phyloP scores from a whole-genome alignment of 2,113 vertebrate genomes.

The Conger conger region DNA sequence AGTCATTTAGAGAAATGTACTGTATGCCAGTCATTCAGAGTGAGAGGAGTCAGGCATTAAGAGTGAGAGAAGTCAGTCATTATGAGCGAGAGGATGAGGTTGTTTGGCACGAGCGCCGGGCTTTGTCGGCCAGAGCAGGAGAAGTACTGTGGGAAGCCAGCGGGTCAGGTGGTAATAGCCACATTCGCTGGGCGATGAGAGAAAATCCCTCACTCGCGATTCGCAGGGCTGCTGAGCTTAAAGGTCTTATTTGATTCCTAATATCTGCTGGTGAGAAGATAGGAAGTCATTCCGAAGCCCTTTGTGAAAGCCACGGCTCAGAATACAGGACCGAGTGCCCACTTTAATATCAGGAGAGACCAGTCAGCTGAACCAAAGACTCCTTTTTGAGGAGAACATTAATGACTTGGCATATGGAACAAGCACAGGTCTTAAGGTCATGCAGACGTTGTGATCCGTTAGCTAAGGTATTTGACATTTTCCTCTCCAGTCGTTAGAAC shows the following conservation, averaged over 20 bases:
- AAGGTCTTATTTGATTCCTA: conserved; percentile 24
- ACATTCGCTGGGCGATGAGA: conserved; percentile 14
- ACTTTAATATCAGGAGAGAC: conserved; percentile 38
- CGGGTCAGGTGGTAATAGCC: conserved; percentile 7
- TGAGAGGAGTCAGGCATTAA: background rate
- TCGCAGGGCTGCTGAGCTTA: conserved; percentile 9
- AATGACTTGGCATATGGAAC: conserved; percentile 4
- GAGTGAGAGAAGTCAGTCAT: background rate
- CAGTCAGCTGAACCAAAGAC: conserved; percentile 17
- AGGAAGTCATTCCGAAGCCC: conserved; percentile 21
- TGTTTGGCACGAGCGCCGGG: background rate
- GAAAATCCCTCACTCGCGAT: conserved; percentile 24
- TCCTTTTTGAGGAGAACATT: conserved; percentile 19
- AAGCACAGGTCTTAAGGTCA: background rate
- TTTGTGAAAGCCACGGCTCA: background rate
- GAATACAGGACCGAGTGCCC: conserved; percentile 24
- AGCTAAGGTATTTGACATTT: conserved; percentile 1
- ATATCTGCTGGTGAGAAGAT: conserved; percentile 16
- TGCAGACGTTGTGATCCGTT: background rate
- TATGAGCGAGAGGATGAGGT: background rate
- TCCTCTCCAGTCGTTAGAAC: background rate
- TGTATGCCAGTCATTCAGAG: background rate
- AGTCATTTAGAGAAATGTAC: background rate
- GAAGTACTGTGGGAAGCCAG: background rate
- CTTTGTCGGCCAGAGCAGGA: background rate